Evolutionary conservation across 2,888 invertebrate species (phyloP), one percentile per base, ranked within the genome.

Genomic region (Selenia dentaria): DNA sequence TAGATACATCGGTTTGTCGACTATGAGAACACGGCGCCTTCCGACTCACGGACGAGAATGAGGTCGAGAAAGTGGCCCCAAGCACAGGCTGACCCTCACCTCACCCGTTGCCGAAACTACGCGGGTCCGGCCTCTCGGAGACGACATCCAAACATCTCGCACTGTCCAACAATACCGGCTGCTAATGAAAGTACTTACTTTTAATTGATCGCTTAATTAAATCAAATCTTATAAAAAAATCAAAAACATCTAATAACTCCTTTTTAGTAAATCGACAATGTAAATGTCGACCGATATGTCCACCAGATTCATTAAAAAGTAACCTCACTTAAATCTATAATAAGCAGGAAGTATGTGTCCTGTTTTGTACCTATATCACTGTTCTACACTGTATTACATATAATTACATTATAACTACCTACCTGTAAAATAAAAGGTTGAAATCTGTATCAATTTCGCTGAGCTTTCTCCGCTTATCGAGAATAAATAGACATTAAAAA

Each of bases 1-100:
- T 85, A 86, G 84, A 88, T 86, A 87, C 85, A 87, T 87, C 78
- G 74, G 73, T 81, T 83, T 83, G 83, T 80, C 82, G 82, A 81
- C 79, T 81, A 81, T 79, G 83, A 85, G 84, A 85, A 83, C 81
- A 75, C 74, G 79, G 79, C 79, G 70, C 71, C 82, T 80, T 83
- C 82, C 76, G 71, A 79, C 69, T 75, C 70, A 68, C 72, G 74
- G 78, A 70, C 75, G 75, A 79, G 74, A 89, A 81, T 83, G 85
- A 72, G 86, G 85, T 66, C 86, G 79, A 81, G 85, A 88, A 87
- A 86, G 87, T 81, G 74, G 73, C 71, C 71, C 60, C 64, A 68
- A 65, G 70, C 49, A 60, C 52, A 51, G 57, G 47, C 60, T 59
- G 58, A 51, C 57, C 60, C 40, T 4, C 47, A 50, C 46, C 40